Evolutionary conservation across 1,140 invertebrate species (phyloP).

Genomic region (Drosophila parvula): DNA sequence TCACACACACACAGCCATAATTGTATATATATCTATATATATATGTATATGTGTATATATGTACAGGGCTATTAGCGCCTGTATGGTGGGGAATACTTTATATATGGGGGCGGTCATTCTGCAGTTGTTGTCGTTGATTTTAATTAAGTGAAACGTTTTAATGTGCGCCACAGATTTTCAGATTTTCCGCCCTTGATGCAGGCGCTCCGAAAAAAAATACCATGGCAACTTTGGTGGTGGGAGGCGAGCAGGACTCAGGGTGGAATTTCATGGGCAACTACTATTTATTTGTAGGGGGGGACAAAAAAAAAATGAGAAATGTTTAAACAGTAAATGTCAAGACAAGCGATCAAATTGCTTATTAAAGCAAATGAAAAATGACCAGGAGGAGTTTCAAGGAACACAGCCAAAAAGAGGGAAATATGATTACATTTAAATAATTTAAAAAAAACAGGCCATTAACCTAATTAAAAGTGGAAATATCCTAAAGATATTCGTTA

Average conservation of each 20-base stretch:
- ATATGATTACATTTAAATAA: no score
- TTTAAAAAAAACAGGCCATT: no score
- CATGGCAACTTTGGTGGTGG: background rate
- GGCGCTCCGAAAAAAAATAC: background rate
- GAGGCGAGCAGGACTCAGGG: background rate
- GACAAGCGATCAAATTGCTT: conserved; percentile 59
- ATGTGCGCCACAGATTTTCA: conserved; percentile 71
- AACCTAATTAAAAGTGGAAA: no score
- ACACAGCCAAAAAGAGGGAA: no score
- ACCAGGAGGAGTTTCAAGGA: background rate
- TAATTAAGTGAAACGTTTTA: conserved; percentile 77
- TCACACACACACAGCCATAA: conserved; percentile 22
- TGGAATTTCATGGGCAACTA: conserved; percentile 41
- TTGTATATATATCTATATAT: conserved; percentile 12
- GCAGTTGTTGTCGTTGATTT: conserved; percentile 65
- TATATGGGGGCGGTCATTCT: conserved; percentile 59
- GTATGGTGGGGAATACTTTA: conserved; percentile 32
- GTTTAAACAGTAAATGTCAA: conserved; percentile 41
- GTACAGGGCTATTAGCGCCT: conserved; percentile 49
- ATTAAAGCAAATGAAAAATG: conserved; percentile 37
- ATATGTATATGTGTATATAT: conserved; percentile 9
- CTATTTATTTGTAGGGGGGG: conserved; percentile 17
- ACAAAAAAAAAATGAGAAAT: conserved; percentile 4
- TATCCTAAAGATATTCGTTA: no score
- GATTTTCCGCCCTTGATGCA: conserved; percentile 49